A percentile compares a stretch with the other conserved stretches of the same genome.
Evolutionary conservation across 2,797 vertebrate species (phyloP).

Genomic region (Oreochromis grahami): DNA sequence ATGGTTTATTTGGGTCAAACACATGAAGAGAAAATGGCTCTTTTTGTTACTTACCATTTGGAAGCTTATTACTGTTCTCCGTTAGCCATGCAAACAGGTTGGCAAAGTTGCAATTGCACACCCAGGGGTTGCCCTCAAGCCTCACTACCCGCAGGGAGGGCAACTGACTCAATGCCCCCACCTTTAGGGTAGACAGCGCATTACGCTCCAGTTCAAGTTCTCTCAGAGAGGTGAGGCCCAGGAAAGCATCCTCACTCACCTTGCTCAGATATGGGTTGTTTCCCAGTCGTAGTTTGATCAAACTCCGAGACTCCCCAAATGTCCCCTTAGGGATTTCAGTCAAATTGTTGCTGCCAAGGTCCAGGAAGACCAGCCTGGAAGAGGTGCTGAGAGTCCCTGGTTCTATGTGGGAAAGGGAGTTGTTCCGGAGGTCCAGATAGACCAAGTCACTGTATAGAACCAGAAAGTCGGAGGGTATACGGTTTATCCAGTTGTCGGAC

Average conservation of each 20-base stretch:
- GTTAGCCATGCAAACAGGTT: slow-evolving; percentile 91
- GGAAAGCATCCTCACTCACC: slow-evolving; percentile 90
- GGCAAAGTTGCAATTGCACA: slow-evolving; percentile 95
- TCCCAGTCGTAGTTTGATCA: slow-evolving; percentile 89
- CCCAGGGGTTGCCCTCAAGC: slow-evolving; percentile 96
- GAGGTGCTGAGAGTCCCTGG: slow-evolving; percentile 92
- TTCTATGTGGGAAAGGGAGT: slow-evolving; percentile 88
- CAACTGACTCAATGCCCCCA: slow-evolving; percentile 85
- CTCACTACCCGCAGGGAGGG: slow-evolving; percentile 88
- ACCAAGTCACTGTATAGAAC: slow-evolving; percentile 95
- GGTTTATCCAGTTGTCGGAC: slow-evolving; percentile 91
- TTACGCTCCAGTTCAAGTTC: slow-evolving; percentile 94
- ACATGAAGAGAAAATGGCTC: neutral
- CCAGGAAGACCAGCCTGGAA: slow-evolving; percentile 90
- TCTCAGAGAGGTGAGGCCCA: slow-evolving; percentile 88
- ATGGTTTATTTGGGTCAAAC: slow-evolving; percentile 31
- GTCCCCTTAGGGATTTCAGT: slow-evolving; percentile 89
- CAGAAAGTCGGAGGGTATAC: slow-evolving; percentile 91
- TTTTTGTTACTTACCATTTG: slow-evolving; percentile 82
- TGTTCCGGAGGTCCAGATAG: slow-evolving; percentile 96
- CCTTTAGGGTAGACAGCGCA: slow-evolving; percentile 86
- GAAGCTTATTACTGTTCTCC: slow-evolving; percentile 91
- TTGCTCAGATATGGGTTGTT: slow-evolving; percentile 89
- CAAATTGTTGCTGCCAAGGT: slow-evolving; percentile 95
- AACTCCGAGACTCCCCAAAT: slow-evolving; percentile 87